Evolutionary conservation across 2,113 vertebrate genomes (phyloP).

Genomic region (Aptenodytes forsteri): DNA sequence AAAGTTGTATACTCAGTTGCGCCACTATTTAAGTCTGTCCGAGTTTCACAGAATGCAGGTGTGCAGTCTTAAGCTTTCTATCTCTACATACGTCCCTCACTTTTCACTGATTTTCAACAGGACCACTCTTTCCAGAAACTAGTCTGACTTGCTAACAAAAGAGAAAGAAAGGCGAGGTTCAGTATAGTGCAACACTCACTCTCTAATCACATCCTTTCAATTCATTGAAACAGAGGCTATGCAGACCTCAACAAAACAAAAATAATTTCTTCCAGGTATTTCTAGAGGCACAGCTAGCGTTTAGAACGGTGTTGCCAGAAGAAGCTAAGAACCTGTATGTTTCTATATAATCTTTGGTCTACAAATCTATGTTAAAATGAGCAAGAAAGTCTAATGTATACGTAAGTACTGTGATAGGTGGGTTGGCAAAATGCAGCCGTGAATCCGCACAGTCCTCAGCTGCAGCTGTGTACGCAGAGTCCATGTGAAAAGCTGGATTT

Average conservation of each 20-base stretch:
- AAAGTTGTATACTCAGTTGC: neutral
- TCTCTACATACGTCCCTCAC: neutral
- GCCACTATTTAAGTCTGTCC: neutral
- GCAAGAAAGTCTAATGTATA: neutral
- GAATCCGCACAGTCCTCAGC: neutral
- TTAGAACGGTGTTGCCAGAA: neutral
- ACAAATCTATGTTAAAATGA: neutral
- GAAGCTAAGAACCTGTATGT: neutral
- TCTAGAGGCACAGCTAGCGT: neutral
- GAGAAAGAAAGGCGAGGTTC: neutral
- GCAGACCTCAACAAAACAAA: neutral
- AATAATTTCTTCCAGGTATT: neutral
- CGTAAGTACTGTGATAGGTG: neutral
- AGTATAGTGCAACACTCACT: neutral
- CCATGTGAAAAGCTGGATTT: neutral
- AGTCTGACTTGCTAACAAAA: neutral
- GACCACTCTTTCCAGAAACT: neutral
- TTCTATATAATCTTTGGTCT: neutral
- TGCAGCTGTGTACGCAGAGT: neutral
- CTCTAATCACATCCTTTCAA: neutral
- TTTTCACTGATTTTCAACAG: neutral
- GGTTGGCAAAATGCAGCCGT: neutral
- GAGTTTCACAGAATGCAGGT: neutral
- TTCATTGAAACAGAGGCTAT: neutral
- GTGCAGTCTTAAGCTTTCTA: neutral